phyloP scores from a whole-genome alignment of 2,888 invertebrate species.

The Prosopocoilus inquinatus region DNA sequence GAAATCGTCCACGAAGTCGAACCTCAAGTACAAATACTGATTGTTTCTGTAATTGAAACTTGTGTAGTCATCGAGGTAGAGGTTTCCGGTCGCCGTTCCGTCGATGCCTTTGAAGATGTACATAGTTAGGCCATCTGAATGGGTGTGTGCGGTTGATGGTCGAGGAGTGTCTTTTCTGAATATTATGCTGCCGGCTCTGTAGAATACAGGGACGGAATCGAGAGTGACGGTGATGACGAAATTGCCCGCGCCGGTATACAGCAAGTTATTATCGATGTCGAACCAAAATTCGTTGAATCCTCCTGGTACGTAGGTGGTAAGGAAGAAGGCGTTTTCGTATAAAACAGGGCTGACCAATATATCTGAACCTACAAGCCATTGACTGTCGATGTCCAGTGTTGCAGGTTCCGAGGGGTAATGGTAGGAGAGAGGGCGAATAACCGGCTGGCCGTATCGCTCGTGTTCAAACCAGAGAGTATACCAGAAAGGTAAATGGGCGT shows the following conservation, averaged over 20 bases:
- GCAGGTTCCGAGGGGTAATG: constrained; percentile 81
- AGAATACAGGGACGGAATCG: constrained; percentile 31
- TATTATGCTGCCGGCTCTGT: constrained; percentile 38
- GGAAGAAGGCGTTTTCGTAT: constrained; percentile 67
- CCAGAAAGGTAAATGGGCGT: constrained; percentile 85
- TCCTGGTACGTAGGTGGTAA: constrained; percentile 84
- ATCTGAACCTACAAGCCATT: constrained; percentile 74
- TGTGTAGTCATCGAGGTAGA: constrained; percentile 85
- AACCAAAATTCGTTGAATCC: constrained; percentile 35
- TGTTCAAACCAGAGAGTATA: constrained; percentile 90
- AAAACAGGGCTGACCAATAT: constrained; percentile 84
- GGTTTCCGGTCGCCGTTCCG: constrained; percentile 67
- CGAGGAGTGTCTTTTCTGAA: constrained; percentile 29
- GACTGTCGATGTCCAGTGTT: constrained; percentile 75
- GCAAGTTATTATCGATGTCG: constrained; percentile 42
- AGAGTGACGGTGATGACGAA: constrained; percentile 7
- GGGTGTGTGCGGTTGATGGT: constrained; percentile 30
- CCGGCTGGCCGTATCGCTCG: constrained; percentile 75
- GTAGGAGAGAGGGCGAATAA: constrained; percentile 85
- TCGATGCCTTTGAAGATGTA: constrained; percentile 41
- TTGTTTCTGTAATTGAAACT: constrained; percentile 48
- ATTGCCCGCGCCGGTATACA: neutral
- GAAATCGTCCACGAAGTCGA: constrained; percentile 58
- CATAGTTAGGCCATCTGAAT: constrained; percentile 31
- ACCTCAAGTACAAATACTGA: constrained; percentile 31